Evolutionary conservation across 1,140 invertebrate genomes (phyloP), one percentile per base, ranked within the genome.

Genomic region (Drosophila takahashii): DNA sequence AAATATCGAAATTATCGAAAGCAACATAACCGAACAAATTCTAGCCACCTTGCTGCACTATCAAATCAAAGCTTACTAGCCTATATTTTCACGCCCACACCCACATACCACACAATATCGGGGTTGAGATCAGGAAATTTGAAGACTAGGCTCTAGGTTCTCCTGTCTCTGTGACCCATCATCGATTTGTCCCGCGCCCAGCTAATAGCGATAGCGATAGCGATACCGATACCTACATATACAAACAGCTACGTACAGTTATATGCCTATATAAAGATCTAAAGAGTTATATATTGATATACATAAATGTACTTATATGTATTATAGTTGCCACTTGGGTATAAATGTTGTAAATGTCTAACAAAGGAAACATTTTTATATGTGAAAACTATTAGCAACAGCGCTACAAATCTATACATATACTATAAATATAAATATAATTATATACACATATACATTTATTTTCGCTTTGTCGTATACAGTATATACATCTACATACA

Each of bases 321-420:
- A 80, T 80, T 85, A 86, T 86, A 85, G 76, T 72, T 79, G 60
- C 79, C 74, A 83, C 54, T 77, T 72, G 58, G 62, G 66, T 70
- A 79, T 81, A 73, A 66, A 66, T 66, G 69, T 86, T 85, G 81
- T 86, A 86, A 86, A 81, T 86, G 81, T 86, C 77, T 57, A 77
- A 65, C 45, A 37, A 65, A 72, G 57, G 42, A 73, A 47, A 52
- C 71, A 67, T 70, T 70, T 67, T 77, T 53, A 66, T 78, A 77
- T 77, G 69, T 44, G 61, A 45, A 77, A 77, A 64, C 47, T 70
- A 79, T 67, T 64, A 81, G 54, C 58, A 83, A 79, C 61, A 57
- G 65, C 65, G 60, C 76, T 79, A 85, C 77, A 81, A 70, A 62
- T 83, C 69, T 75, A 81, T 81, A 81, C 57, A 72, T 57, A 74